Evolutionary conservation across 2,797 vertebrate genomes (phyloP).

Genomic region (Columba guinea): DNA sequence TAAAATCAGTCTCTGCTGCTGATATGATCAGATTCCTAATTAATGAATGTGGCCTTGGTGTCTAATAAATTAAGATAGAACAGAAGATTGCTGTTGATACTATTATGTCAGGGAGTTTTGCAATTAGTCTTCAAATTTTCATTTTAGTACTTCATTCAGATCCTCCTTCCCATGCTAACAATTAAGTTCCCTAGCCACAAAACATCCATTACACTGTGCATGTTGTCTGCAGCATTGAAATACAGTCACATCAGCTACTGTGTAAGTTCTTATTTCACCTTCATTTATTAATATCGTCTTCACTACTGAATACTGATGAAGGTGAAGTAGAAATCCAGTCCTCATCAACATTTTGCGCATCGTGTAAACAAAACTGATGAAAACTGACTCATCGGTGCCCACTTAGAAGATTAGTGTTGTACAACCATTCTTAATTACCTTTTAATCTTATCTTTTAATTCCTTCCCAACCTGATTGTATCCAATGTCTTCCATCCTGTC

Average conservation of each 20-base stretch:
- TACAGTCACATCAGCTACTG: neutral
- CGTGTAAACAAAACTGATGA: neutral
- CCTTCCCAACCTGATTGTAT: neutral
- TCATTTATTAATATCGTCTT: neutral
- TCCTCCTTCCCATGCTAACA: neutral
- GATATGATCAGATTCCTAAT: neutral
- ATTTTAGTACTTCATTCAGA: neutral
- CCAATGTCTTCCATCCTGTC: neutral
- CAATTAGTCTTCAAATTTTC: slow-evolving; percentile 22
- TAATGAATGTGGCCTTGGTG: neutral
- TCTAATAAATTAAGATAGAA: slow-evolving; percentile 12
- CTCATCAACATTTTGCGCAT: neutral
- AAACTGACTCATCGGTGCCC: neutral
- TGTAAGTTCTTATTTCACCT: neutral
- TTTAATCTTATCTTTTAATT: neutral
- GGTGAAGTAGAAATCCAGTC: neutral
- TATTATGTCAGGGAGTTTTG: neutral
- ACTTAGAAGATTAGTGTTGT: neutral
- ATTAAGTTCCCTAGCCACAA: slow-evolving; percentile 19
- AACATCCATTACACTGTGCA: neutral
- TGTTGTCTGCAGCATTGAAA: neutral
- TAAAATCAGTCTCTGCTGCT: neutral
- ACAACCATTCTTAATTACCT: slow-evolving; percentile 46
- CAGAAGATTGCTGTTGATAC: slow-evolving; percentile 14
- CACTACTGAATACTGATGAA: neutral